Percentiles rank a stretch among this genome's conserved stretches.
Evolutionary conservation across 2,113 vertebrate species (phyloP).

Genomic region (Phyllopteryx taeniolatus): DNA sequence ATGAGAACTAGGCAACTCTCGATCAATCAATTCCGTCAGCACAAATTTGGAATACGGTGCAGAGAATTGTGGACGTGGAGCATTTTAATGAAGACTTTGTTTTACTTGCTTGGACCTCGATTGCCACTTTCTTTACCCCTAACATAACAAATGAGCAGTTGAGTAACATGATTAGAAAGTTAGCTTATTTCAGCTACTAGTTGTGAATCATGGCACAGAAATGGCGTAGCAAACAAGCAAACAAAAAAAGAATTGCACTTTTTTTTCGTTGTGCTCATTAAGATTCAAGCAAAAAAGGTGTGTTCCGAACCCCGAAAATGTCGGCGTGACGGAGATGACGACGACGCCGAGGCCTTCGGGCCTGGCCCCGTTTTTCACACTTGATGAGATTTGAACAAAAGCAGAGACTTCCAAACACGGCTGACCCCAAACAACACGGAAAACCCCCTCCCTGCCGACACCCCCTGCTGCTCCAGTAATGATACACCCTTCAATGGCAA

Average conservation of each 20-base stretch:
- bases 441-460: background rate
- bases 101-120: background rate
- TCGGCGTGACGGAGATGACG: background rate
- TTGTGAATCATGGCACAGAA: background rate
- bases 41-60: background rate
- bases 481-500: background rate
- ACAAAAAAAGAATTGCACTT: background rate
- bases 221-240: background rate
- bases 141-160: background rate
- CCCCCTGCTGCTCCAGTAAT: slow-evolving; percentile 15
- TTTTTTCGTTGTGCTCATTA: background rate
- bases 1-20: too few species aligned
- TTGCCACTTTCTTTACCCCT: background rate
- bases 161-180: background rate
- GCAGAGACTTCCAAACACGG: slow-evolving; percentile 28
- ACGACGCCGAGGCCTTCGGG: slow-evolving; percentile 26
- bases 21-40: too few species aligned
- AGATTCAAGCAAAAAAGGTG: background rate
- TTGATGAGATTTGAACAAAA: slow-evolving; percentile 57
- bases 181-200: background rate
- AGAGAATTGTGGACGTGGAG: background rate
- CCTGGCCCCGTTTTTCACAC: slow-evolving; percentile 60
- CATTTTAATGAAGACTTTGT: background rate
- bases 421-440: slow-evolving; percentile 60
- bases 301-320: background rate